Evolutionary conservation across 2,797 vertebrate species (phyloP), one percentile per base, ranked within the genome.

Genomic region (Cheirogaleus major): DNA sequence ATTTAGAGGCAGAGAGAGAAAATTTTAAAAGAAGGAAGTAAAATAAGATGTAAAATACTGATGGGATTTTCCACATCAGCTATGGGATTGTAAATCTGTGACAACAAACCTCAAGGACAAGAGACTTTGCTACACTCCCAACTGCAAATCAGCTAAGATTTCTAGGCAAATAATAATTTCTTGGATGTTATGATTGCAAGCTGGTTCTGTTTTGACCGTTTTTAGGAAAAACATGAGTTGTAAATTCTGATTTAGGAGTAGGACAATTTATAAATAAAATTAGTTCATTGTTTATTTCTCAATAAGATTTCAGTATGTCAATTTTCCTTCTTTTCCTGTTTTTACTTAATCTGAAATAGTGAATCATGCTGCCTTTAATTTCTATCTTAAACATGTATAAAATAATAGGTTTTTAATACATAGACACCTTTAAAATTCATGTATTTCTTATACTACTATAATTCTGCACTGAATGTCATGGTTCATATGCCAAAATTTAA

Each of bases 71-170:
- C 22, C 67, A 59, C n/a, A 82, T 57, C 38, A 75, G 7, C 14
- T n/a, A 2, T 0, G 20, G 70, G 5, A 18, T 4, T n/a, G 1
- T 15, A 14, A 41, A 15, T 4, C 67, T 0, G 0, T 22, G 43
- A 43, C 7, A 30, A 23, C 11, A 52, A 12, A 30, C 2, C 0
- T 0, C 23, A 14, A 83, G 35, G 18, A 43, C 9, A 1, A 32
- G 15, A 23, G 27, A 12, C 17, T n/a, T 7, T 6, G 41, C 25
- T 18, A 4, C 0, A 17, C 14, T 52, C 18, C 65, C 27, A 35
- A 3, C 0, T 2, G 5, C 45, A 38, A 43, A 35, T 17, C 15
- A 2, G 15, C 41, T 4, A n/a, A 41, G n/a, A 18, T 30, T 30
- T 75, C n/a, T 14, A 17, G 6, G 25, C 7, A 45, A 17, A 25